Percentiles rank a stretch among this genome's conserved stretches.
These are phyloP conservation scores for Drosophila guanche DNA, from an alignment of 1,140 invertebrate genomes.

Conservation along the genomic window DNA sequence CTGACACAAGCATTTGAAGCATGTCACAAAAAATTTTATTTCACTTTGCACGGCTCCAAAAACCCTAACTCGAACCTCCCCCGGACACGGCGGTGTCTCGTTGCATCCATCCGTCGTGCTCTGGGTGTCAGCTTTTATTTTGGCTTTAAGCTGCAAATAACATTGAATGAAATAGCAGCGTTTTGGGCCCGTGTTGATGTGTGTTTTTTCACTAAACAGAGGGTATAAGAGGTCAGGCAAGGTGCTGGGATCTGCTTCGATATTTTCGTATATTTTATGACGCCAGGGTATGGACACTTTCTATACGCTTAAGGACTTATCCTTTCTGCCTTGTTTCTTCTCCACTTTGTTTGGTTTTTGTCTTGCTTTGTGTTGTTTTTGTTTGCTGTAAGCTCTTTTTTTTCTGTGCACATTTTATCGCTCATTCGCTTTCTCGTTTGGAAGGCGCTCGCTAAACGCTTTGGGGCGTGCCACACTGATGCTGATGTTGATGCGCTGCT, in stretches of 20 bases:
- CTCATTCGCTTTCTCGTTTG: slow-evolving; percentile 65
- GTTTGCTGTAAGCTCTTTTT: slow-evolving; percentile 15
- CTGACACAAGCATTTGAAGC: slow-evolving; percentile 65
- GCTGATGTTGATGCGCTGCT: slow-evolving; percentile 3
- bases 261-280: too few relatives aligned
- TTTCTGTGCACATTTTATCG: slow-evolving; percentile 70
- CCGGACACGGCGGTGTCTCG: neutral
- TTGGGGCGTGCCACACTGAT: slow-evolving; percentile 66
- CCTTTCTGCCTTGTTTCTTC: slow-evolving; percentile 3
- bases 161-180: slow-evolving; percentile 69
- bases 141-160: slow-evolving; percentile 75
- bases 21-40: slow-evolving; percentile 74
- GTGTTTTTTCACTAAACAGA: neutral
- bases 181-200: slow-evolving; percentile 53
- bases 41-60: slow-evolving; percentile 28
- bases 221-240: too few relatives aligned
- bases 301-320: too few relatives aligned
- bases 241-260: too few relatives aligned
- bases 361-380: slow-evolving; percentile 11
- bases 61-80: neutral
- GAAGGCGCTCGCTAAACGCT: slow-evolving; percentile 75
- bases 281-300: too few relatives aligned
- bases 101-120: slow-evolving; percentile 19
- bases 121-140: slow-evolving; percentile 67
- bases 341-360: slow-evolving; percentile 46